phyloP scores from a whole-genome alignment of 2,888 invertebrate genomes.

The Idaea straminata region DNA sequence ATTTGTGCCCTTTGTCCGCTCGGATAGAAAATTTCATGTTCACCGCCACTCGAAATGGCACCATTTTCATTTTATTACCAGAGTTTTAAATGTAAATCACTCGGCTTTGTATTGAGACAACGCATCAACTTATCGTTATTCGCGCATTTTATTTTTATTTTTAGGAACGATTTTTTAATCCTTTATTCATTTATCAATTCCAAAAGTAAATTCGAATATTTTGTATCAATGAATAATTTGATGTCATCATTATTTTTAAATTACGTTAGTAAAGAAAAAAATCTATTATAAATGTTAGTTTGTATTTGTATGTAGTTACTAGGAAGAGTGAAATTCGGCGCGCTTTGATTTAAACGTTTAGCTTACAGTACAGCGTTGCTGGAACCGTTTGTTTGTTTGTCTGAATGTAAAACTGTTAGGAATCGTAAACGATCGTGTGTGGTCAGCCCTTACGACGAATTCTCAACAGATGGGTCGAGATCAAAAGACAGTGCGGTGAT shows the following conservation, averaged over 20 bases:
- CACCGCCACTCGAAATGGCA: conserved; percentile 58
- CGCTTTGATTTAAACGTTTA: conserved; percentile 68
- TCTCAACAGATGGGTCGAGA: conserved; percentile 74
- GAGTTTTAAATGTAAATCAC: conserved; percentile 72
- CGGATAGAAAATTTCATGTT: conserved; percentile 77
- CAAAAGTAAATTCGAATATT: background rate
- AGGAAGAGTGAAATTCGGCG: conserved; percentile 63
- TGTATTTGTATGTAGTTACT: conserved; percentile 53
- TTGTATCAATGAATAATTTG: background rate
- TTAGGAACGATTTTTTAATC: background rate
- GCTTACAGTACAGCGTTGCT: conserved; percentile 56
- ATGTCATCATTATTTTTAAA: background rate
- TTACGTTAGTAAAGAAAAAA: conserved; percentile 21
- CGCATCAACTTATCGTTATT: conserved; percentile 42
- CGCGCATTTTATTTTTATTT: conserved; percentile 24
- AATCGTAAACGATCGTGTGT: conserved; percentile 78
- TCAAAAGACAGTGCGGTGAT: conserved; percentile 70
- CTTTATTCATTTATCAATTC: background rate
- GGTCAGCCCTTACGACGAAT: conserved; percentile 79
- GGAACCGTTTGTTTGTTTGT: conserved; percentile 78
- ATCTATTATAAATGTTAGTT: conserved; percentile 36
- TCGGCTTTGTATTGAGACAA: conserved; percentile 52
- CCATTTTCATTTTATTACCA: conserved; percentile 65
- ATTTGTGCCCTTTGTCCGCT: conserved; percentile 74
- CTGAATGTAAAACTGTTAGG: conserved; percentile 73